Percentiles rank a stretch among this genome's conserved stretches.
Conservation (phyloP, 2,113 vertebrate genomes). For the Sclerurus mexicanus region DNA sequence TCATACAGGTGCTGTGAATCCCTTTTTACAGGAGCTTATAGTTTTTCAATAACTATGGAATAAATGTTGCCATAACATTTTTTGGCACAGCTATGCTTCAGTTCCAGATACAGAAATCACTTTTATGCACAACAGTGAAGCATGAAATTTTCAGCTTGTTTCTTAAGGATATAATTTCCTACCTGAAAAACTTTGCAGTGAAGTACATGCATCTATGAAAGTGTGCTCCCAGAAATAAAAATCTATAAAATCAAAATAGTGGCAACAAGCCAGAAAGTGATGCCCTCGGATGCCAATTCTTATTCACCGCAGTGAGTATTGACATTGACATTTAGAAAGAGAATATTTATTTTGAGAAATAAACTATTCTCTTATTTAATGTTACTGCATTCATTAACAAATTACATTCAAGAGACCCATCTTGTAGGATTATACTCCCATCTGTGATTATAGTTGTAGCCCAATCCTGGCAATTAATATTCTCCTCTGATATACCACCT, state of each 20-base stretch:
- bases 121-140: background rate
- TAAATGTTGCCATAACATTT: background rate
- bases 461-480: background rate
- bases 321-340: background rate
- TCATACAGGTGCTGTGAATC: background rate
- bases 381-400: background rate
- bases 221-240: background rate
- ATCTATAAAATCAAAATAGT: background rate
- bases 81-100: background rate
- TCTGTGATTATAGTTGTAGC: background rate
- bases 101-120: background rate
- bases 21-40: background rate
- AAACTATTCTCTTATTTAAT: background rate
- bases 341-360: background rate
- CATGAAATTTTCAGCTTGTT: background rate
- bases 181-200: background rate
- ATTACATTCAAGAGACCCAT: fast-evolving
- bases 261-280: background rate
- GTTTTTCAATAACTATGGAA: background rate
- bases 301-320: background rate
- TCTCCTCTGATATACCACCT: background rate
- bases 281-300: background rate
- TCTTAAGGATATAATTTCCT: background rate
- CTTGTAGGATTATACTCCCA: background rate
- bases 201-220: background rate